phyloP scores from a whole-genome alignment of 2,113 vertebrate species.

The Campylomormyrus tamandua region DNA sequence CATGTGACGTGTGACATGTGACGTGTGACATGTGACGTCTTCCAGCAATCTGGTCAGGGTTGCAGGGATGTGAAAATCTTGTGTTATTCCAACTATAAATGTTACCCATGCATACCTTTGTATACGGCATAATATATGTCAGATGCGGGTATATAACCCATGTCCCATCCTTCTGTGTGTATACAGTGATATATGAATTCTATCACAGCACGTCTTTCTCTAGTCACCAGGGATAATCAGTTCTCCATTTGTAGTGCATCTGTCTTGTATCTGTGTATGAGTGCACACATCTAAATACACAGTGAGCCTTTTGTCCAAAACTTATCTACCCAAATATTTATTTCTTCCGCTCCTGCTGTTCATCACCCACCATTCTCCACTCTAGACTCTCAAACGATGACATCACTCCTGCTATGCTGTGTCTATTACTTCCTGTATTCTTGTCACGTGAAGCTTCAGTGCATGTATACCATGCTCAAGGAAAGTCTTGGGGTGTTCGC shows the following conservation, averaged over 20 bases:
- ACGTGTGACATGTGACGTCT: neutral
- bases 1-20: neutral
- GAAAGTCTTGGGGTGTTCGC: neutral
- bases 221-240: neutral
- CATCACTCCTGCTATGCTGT: neutral
- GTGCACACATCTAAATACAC: neutral
- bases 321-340: neutral
- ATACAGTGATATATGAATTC: neutral
- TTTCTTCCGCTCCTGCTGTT: neutral
- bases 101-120: neutral
- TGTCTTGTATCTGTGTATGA: neutral
- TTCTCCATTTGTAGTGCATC: neutral
- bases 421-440: neutral
- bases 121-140: neutral
- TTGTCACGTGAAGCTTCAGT: neutral
- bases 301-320: neutral
- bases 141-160: neutral
- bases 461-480: neutral
- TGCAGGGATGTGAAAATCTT: neutral
- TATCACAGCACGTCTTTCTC: neutral
- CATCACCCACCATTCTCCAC: neutral
- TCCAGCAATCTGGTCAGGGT: neutral
- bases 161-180: neutral
- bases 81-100: neutral
- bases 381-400: neutral